phyloP scores from a whole-genome alignment of 2,797 vertebrate species.

The Pantherophis alleghaniensis region DNA sequence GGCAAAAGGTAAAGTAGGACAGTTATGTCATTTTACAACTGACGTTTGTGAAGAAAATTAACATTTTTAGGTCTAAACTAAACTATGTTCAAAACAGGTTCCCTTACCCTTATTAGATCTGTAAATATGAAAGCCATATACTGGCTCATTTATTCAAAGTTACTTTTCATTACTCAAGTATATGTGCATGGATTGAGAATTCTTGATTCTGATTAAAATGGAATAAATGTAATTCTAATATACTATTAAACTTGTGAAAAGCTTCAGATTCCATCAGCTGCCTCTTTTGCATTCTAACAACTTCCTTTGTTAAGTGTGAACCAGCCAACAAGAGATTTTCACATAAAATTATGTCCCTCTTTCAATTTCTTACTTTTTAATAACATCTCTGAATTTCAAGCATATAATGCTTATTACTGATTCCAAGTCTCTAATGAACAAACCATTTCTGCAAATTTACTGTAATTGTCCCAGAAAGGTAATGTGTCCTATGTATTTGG shows the following conservation, averaged over 20 bases:
- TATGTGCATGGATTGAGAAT: background rate
- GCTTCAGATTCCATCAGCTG: background rate
- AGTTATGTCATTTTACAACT: background rate
- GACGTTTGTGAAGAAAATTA: background rate
- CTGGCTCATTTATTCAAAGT: background rate
- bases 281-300: background rate
- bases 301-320: slow-evolving; percentile 5
- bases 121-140: background rate
- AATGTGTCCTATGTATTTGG: slow-evolving; percentile 1
- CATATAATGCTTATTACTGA: slow-evolving; percentile 6
- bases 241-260: slow-evolving; percentile 17
- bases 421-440: slow-evolving; percentile 18
- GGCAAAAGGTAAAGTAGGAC: background rate
- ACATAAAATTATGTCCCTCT: slow-evolving; percentile 17
- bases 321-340: slow-evolving; percentile 4
- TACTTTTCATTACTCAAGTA: background rate
- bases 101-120: background rate
- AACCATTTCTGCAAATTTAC: slow-evolving; percentile 23
- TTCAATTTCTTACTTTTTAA: slow-evolving; percentile 28
- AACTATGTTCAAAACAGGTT: background rate
- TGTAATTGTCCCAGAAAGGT: slow-evolving; percentile 1
- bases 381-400: slow-evolving; percentile 24
- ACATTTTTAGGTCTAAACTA: background rate
- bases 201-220: slow-evolving; percentile 1
- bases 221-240: slow-evolving; percentile 22